Conservation (phyloP, 2,888 invertebrate species). For the Dasysyrphus albostriatus region DNA sequence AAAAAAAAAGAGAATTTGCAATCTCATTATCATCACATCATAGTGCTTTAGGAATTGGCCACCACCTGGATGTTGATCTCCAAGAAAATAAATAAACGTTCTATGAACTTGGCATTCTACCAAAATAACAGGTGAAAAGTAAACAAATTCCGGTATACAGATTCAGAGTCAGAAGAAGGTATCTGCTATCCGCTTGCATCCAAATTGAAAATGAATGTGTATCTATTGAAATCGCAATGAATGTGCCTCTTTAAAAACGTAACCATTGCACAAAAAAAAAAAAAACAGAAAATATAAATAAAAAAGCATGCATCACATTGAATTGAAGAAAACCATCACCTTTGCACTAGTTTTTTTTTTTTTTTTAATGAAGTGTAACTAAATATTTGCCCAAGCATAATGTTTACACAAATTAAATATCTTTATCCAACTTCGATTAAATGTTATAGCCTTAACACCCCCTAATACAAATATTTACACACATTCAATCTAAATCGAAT, state of each 20-base stretch:
- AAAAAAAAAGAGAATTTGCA: slow-evolving; percentile 40
- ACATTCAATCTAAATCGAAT: slow-evolving; percentile 50
- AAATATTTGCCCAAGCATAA: slow-evolving; percentile 69
- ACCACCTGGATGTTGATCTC: slow-evolving; percentile 68
- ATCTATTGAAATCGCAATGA: slow-evolving; percentile 18
- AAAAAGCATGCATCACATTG: slow-evolving; percentile 19
- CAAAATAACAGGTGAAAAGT: slow-evolving; percentile 70
- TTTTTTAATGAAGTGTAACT: slow-evolving; percentile 69
- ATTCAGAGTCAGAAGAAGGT: background rate
- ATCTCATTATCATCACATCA: slow-evolving; percentile 61
- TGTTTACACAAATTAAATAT: slow-evolving; percentile 73
- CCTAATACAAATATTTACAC: slow-evolving; percentile 69
- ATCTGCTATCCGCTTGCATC: slow-evolving; percentile 10
- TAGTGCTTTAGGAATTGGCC: slow-evolving; percentile 60
- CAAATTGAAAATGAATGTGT: slow-evolving; percentile 2
- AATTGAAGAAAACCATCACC: slow-evolving; percentile 1
- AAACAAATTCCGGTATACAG: slow-evolving; percentile 57
- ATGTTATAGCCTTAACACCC: slow-evolving; percentile 69
- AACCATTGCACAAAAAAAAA: background rate
- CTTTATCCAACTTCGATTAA: slow-evolving; percentile 68
- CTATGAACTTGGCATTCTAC: slow-evolving; percentile 71
- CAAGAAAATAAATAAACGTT: slow-evolving; percentile 56
- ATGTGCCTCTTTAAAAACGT: slow-evolving; percentile 31
- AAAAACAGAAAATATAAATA: background rate
- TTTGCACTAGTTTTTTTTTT: background rate